Conservation (phyloP, 2,113 vertebrate genomes). For the Procavia capensis region DNA sequence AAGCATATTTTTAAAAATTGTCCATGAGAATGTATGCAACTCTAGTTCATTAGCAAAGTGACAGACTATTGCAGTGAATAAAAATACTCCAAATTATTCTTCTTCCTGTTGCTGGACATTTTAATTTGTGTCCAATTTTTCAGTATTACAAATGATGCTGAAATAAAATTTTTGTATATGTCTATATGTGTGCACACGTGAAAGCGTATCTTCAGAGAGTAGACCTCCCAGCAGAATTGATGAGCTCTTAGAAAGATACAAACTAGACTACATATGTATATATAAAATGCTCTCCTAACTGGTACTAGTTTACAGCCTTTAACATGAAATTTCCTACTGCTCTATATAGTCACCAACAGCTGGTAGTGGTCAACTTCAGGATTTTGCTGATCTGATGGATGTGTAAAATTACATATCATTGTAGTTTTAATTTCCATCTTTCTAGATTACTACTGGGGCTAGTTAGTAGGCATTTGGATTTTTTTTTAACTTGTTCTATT, state of each 20-base stretch:
- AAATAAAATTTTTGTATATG: neutral
- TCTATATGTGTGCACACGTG: neutral
- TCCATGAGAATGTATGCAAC: neutral
- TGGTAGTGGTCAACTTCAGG: neutral
- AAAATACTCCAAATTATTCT: neutral
- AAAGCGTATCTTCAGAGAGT: neutral
- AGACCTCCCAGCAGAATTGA: neutral
- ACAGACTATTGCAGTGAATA: neutral
- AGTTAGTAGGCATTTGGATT: neutral
- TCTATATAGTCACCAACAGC: neutral
- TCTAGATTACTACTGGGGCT: neutral
- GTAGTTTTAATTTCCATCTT: slow-evolving; percentile 3
- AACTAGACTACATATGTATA: neutral
- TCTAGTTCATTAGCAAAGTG: neutral
- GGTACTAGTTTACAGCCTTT: neutral
- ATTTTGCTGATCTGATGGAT: neutral
- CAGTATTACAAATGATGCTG: neutral
- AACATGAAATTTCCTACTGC: neutral
- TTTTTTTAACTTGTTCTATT: neutral
- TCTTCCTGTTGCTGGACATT: neutral
- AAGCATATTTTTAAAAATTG: slow-evolving; percentile 14
- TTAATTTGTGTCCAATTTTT: neutral
- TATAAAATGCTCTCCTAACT: neutral
- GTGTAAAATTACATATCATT: neutral
- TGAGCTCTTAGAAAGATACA: neutral